These are phyloP conservation scores for Epinephelus malabaricus DNA, from an alignment of 2,797 vertebrate genomes.

Conservation along the genomic window DNA sequence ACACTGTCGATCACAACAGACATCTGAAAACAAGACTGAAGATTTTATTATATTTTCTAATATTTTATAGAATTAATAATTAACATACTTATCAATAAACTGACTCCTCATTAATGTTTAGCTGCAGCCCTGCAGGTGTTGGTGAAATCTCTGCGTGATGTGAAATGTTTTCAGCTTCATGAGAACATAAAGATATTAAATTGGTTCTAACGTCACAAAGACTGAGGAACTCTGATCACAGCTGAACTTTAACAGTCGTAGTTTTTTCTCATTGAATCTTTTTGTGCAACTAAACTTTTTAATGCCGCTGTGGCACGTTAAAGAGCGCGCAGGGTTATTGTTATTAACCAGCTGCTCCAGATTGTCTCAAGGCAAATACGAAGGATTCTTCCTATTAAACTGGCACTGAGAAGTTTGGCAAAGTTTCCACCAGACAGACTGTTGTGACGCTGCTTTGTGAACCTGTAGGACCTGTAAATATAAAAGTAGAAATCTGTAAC, in stretches of 20 bases:
- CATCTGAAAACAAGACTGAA: no score
- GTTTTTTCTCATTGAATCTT: conserved; percentile 45
- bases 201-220: not conserved
- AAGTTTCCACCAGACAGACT: conserved; percentile 63
- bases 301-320: conserved; percentile 48
- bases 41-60: no score
- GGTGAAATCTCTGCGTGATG: no score
- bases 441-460: conserved; percentile 66
- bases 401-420: conserved; percentile 83
- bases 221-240: conserved; percentile 52
- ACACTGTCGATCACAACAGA: not conserved
- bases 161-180: no score
- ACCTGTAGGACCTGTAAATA: conserved; percentile 66
- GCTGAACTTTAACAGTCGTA: conserved; percentile 27
- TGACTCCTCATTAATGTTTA: not conserved
- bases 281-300: conserved; percentile 48
- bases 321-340: conserved; percentile 37
- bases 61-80: not conserved
- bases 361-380: conserved; percentile 87
- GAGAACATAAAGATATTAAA: not conserved
- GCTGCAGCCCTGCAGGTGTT: not conserved
- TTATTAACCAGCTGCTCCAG: conserved; percentile 61
- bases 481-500: conserved; percentile 82
- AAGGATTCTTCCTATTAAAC: conserved; percentile 59
- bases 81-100: not conserved